Evolutionary conservation across 2,797 vertebrate genomes (phyloP), one percentile per base, ranked within the genome.

Genomic region (Florisuga fusca): DNA sequence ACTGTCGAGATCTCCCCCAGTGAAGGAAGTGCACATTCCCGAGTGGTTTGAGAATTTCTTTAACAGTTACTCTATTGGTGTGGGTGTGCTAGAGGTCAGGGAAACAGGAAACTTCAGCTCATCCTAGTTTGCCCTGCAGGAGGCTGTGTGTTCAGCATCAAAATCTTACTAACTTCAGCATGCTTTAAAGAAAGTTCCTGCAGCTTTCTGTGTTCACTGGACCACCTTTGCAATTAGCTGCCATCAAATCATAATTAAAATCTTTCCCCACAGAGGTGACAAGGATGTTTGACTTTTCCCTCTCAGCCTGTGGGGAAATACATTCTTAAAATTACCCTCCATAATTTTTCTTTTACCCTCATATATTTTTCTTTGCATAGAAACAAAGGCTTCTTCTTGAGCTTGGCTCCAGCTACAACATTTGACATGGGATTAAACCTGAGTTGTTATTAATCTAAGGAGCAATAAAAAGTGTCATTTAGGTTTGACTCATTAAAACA

Each of bases 371-470:
- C 45, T 76, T 84, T 79, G 62, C 82, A 87, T 63, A 67, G 45
- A 79, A 84, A 91, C 80, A 91, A 95, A 94, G 63, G 19, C 23
- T 84, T 92, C 80, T 95, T 88, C 77, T 91, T 73, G 66, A 67
- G 53, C 50, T 81, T 75, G 75, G 66, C 55, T 38, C 54, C 53
- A 83, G 78, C 58, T 64, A 85, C 73, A 81, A n/a, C 27, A 57
- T 84, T 67, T 86, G 66, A 86, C 91, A 90, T 74, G 50, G 71
- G 77, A 95, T 96, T 91, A 88, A 91, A 58, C 74, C 59, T 84
- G 71, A 55, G 57, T 77, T 92, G 59, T 80, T 93, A 62, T 34
- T 79, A 91, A 64, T 67, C 71, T 79, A 74, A 88, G 71, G 29
- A 89, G 68, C 8, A 4, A 74, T 91, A 77, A 90, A 87, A 92